These are phyloP conservation scores for Cactoblastis cactorum DNA, from an alignment of 2,888 invertebrate species.

Conservation along the genomic window DNA sequence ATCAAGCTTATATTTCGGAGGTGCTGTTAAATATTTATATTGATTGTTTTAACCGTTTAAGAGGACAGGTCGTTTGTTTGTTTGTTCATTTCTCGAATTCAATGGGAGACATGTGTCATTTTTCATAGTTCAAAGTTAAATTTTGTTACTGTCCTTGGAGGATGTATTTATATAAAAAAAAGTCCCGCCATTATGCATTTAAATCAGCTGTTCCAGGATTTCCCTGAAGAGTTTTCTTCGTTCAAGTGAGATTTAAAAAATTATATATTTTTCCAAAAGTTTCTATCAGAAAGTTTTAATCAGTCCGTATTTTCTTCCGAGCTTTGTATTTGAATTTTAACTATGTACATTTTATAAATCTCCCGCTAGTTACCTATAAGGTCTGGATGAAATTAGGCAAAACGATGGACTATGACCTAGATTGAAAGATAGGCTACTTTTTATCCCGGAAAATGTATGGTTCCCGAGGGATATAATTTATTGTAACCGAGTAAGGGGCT, in stretches of 20 bases:
- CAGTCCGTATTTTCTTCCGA: background rate
- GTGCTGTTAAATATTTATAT: constrained; percentile 24
- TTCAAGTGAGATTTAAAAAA: background rate
- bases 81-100: background rate
- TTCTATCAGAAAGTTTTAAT: background rate
- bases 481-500: too few species aligned
- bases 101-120: background rate
- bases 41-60: constrained; percentile 17
- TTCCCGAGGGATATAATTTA: too few species aligned
- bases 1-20: constrained; percentile 30
- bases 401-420: too few species aligned
- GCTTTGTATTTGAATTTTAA: too few species aligned
- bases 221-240: background rate
- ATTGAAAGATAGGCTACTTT: too few species aligned
- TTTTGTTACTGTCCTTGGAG: background rate
- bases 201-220: background rate
- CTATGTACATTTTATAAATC: too few species aligned
- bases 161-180: background rate
- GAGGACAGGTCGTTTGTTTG: background rate
- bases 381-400: too few species aligned
- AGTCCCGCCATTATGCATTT: background rate
- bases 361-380: too few species aligned
- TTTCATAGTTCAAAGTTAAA: constrained; percentile 6
- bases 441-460: too few species aligned
- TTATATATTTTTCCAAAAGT: background rate